These are phyloP conservation scores for Ethmia dodecea DNA, from an alignment of 2,888 invertebrate genomes.

Conservation along the genomic window DNA sequence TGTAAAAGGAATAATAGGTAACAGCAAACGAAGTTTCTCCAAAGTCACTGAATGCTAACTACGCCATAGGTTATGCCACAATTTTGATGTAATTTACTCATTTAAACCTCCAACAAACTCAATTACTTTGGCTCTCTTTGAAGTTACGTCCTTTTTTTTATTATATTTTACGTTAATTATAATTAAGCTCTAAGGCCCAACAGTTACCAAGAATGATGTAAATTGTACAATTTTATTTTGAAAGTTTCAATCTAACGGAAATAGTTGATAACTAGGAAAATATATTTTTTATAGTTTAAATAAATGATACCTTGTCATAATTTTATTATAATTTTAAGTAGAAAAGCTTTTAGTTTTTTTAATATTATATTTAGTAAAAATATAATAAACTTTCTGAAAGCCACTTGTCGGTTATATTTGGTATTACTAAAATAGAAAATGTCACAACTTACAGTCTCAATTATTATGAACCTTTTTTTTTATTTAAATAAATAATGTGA, in stretches of 20 bases:
- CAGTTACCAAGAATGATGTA: slow-evolving; percentile 52
- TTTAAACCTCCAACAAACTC: background rate
- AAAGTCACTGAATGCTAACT: slow-evolving; percentile 21
- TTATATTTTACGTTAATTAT: slow-evolving; percentile 32
- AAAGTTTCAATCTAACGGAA: slow-evolving; percentile 31
- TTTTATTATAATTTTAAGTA: slow-evolving; percentile 45
- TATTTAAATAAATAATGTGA: background rate
- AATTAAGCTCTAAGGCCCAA: slow-evolving; percentile 46
- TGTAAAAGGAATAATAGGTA: background rate
- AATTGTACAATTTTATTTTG: slow-evolving; percentile 54
- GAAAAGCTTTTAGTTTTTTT: slow-evolving; percentile 37
- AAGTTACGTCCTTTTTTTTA: slow-evolving; percentile 30
- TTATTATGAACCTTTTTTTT: too few relatives aligned
- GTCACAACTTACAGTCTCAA: slow-evolving; percentile 1
- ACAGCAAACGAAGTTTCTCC: slow-evolving; percentile 28
- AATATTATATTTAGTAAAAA: slow-evolving; percentile 19
- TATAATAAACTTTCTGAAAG: background rate
- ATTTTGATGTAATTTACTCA: slow-evolving; percentile 2
- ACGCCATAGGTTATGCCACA: slow-evolving; percentile 51
- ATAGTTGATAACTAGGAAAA: slow-evolving; percentile 23
- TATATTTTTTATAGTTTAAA: slow-evolving; percentile 14
- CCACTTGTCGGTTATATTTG: background rate
- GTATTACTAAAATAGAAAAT: background rate
- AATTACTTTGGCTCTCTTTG: slow-evolving; percentile 18
- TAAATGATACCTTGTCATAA: slow-evolving; percentile 35